Base-by-base conservation (phyloP, 2,888 invertebrate genomes). In the Zaprionus lineosus region DNA sequence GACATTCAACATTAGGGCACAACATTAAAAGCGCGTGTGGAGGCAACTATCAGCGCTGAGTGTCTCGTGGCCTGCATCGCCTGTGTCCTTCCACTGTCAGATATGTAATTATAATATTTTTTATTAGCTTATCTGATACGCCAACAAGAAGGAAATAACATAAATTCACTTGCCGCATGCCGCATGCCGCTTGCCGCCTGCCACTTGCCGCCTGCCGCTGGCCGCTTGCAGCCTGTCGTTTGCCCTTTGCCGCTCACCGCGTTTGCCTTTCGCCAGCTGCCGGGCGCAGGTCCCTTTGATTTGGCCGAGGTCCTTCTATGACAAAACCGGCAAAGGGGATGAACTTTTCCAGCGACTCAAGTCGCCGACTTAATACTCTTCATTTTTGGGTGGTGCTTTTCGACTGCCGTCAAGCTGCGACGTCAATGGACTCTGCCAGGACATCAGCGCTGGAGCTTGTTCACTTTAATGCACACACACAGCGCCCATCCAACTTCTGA, bases 91-190 rank as follows among this genome's bases (percentile, higher is more conserved):
- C 59, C 59, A n/a, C n/a, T 71, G 70, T 67, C 75, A 73, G 73
- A 78, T 81, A 84, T 78, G 85, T 89, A 89, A 89, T 88, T 89
- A 88, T 87, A 89, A 88, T 87, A 88, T 89, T 87, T 88, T 89
- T 88, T 88, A 87, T 88, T 87, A 86, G 86, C 88, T 89, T 88
- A 89, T 89, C 88, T 89, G 89, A 88, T 88, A 83, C 52, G 81
- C 73, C 78, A 85, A 78, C 62, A 82, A 83, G 79, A 84, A 83
- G 74, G 73, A 87, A 88, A 87, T 77, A 84, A 86, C 86, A 87
- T 88, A 87, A 88, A 89, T 89, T 88, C 65, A 60, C 51, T 51
- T 55, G 57, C 52, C 51, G 19, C 41, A 24, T 40, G 51, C 15
- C 43, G 60, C 28, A n/a, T n/a, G n/a, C n/a, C n/a, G n/a, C n/a